These are phyloP conservation scores for Apis florea DNA, from an alignment of 1,140 invertebrate genomes.

Conservation along the genomic window DNA sequence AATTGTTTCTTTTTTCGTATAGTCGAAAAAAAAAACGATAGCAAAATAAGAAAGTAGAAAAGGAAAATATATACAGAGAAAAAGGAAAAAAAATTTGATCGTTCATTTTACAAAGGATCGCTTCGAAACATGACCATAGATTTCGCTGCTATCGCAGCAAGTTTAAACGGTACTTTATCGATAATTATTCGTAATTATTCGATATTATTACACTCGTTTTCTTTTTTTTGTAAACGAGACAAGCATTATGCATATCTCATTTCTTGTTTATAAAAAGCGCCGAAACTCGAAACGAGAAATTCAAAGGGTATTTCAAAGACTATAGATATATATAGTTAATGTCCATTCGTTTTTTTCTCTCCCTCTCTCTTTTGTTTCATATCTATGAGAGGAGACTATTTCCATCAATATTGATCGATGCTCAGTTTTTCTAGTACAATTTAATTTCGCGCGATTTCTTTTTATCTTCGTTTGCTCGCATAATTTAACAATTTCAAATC, in stretches of 20 bases:
- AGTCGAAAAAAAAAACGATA: not conserved
- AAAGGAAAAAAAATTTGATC: constrained; percentile 43
- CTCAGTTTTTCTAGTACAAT: constrained; percentile 45
- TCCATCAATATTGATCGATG: constrained; percentile 17
- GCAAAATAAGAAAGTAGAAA: not conserved
- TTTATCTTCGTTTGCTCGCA: constrained; percentile 6
- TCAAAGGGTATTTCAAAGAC: constrained; percentile 20
- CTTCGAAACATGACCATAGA: no score
- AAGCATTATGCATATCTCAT: not conserved
- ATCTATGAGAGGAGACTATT: constrained; percentile 3
- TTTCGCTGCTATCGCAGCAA: not conserved
- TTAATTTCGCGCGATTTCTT: not conserved
- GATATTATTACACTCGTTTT: not conserved
- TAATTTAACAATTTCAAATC: constrained; percentile 21
- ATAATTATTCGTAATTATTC: not conserved
- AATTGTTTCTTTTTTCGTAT: not conserved
- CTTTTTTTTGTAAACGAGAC: not conserved
- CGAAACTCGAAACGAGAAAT: not conserved
- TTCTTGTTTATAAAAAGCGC: not conserved
- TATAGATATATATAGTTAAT: constrained; percentile 3
- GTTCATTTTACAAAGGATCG: no score
- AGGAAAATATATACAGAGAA: not conserved
- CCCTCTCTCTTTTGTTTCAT: not conserved
- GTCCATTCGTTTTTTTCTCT: not conserved
- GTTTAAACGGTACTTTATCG: not conserved